Evolutionary conservation across 2,113 vertebrate species (phyloP), one percentile per base, ranked within the genome.

Genomic region (Taurulus bubalis): DNA sequence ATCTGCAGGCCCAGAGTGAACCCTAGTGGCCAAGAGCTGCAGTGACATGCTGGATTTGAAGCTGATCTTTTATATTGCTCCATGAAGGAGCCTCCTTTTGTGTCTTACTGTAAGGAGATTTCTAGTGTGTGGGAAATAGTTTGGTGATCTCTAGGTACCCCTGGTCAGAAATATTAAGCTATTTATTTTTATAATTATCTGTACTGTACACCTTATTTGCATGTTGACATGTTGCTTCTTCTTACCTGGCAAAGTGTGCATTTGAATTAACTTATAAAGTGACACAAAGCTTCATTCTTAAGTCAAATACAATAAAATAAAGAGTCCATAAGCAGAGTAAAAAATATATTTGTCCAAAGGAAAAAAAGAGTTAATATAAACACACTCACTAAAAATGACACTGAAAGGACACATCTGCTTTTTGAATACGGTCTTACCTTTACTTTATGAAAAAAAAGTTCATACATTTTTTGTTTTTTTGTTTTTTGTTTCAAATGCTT

Each of bases 21-120:
- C 93, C 90, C 93, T 93, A 88, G 91, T 94, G 94, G 92, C 60
- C 47, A 20, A 74, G 40, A 71, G 45, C 49, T 65, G 80, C n/a
- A 84, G 18, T 68, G 82, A 59, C 86, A 78, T 15, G 20, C 18
- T 28, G n/a, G 56, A 49, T 38, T 1, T 42, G 7, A 66, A 15
- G 24, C 26, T 47, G 20, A n/a, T 79, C 9, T 47, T 53, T 66
- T 12, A 53, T 8, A 38, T 62, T 77, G 72, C 38, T 72, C 67
- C 66, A 58, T 55, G 5, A 68, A 58, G 22, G 9, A 49, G 49
- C 58, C 15, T 26, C 53, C 16, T 71, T 59, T 79, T 24, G 36
- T 76, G 8, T 59, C 6, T 45, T 14, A 22, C 10, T 60, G 14
- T 14, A 30, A 47, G 22, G 9, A n/a, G 36, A 18, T 10, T 28